Percentiles rank a stretch among this genome's conserved stretches.
phyloP scores from a whole-genome alignment of 2,888 invertebrate species.

The Suillia variegata region DNA sequence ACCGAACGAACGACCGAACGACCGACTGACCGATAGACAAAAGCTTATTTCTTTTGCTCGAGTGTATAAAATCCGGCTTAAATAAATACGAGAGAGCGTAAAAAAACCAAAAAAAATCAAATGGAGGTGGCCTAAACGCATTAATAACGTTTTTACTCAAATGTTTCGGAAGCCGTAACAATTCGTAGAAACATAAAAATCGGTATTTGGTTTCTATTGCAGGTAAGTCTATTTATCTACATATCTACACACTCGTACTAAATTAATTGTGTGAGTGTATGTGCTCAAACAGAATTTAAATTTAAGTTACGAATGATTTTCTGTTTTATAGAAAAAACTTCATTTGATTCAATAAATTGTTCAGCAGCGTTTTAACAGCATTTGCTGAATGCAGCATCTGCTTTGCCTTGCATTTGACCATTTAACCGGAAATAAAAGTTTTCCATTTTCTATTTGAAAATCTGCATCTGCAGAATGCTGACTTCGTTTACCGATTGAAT shows the following conservation, averaged over 20 bases:
- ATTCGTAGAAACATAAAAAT: not conserved
- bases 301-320: no score
- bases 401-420: not conserved
- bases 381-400: not conserved
- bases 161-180: not conserved
- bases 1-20: no score
- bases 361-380: not conserved
- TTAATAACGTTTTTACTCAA: not conserved
- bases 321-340: not conserved
- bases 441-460: not conserved
- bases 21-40: no score
- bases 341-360: not conserved
- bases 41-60: not conserved
- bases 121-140: no score
- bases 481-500: not conserved
- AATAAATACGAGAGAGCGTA: not conserved
- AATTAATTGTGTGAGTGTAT: no score
- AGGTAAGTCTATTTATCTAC: no score
- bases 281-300: no score
- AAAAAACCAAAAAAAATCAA: not conserved
- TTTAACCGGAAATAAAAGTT: conserved; percentile 2
- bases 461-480: conserved; percentile 4
- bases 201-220: no score
- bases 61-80: not conserved
- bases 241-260: no score